phyloP scores from a whole-genome alignment of 2,888 invertebrate species.

The Antitype chi region DNA sequence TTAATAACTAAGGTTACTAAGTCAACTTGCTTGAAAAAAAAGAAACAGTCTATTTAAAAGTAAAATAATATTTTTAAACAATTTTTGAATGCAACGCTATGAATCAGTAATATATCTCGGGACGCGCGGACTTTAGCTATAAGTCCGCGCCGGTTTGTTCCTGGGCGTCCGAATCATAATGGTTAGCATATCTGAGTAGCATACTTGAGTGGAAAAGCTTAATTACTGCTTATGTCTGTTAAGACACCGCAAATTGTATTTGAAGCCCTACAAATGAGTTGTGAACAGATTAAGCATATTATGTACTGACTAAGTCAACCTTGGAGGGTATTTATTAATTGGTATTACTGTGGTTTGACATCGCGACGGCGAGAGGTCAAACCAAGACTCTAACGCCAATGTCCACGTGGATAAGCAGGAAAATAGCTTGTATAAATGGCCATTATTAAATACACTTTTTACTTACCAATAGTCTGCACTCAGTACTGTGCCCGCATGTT shows the following conservation, averaged over 20 bases:
- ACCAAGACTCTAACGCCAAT: not conserved
- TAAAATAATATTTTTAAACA: no score
- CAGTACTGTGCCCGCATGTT: not conserved
- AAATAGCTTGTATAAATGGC: not conserved
- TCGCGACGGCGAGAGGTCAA: constrained; percentile 2
- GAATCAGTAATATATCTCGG: no score
- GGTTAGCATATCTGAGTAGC: no score
- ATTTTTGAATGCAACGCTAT: no score
- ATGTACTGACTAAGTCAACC: constrained; percentile 4
- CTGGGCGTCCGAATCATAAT: no score
- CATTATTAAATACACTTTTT: no score
- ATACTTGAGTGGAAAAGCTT: no score
- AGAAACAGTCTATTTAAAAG: no score
- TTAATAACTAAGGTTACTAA: no score
- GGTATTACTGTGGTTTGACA: not conserved
- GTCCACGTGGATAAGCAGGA: not conserved
- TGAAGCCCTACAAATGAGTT: constrained; percentile 20
- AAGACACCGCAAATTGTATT: not conserved
- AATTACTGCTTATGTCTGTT: not conserved
- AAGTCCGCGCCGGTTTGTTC: no score
- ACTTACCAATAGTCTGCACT: not conserved
- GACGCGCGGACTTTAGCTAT: no score
- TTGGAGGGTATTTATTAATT: constrained; percentile 12
- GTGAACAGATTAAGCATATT: constrained; percentile 10
- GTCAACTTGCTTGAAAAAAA: no score